phyloP scores from a whole-genome alignment of 1,140 invertebrate genomes.

The Panagrolaimus sp. region DNA sequence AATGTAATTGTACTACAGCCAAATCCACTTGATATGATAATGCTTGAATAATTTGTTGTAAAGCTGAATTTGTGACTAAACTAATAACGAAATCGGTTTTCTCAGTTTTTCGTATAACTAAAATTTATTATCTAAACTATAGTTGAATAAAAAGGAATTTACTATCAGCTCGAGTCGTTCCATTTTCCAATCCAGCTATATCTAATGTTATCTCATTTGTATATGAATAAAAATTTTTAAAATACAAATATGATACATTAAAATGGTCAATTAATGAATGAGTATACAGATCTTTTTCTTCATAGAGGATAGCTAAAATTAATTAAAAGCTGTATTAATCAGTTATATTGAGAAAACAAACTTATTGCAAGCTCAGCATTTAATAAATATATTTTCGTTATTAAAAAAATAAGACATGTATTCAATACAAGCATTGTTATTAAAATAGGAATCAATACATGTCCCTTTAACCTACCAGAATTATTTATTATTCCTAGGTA shows the following conservation, averaged over 20 bases:
- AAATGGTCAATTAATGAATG: constrained; percentile 2
- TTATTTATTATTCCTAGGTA: too few species aligned
- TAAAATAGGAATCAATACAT: too few species aligned
- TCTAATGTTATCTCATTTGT: background rate
- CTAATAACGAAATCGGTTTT: constrained; percentile 11
- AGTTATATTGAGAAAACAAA: too few species aligned
- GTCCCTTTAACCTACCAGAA: too few species aligned
- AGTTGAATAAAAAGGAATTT: too few species aligned
- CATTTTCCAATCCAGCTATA: background rate
- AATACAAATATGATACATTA: constrained; percentile 1
- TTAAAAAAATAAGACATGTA: too few species aligned
- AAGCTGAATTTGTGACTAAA: background rate
- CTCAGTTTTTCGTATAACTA: constrained; percentile 1
- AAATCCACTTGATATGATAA: background rate
- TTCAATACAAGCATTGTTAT: too few species aligned
- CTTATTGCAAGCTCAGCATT: too few species aligned
- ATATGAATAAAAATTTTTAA: background rate
- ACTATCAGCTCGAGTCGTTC: background rate
- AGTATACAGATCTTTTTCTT: background rate
- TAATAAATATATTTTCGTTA: too few species aligned
- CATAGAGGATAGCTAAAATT: background rate
- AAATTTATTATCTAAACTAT: too few species aligned
- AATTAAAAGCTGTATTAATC: too few species aligned
- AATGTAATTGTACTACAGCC: background rate
- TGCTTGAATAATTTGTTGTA: background rate